Base-by-base conservation (phyloP, 92 coral and sea anemone genomes). In the Micromussa lordhowensis region DNA sequence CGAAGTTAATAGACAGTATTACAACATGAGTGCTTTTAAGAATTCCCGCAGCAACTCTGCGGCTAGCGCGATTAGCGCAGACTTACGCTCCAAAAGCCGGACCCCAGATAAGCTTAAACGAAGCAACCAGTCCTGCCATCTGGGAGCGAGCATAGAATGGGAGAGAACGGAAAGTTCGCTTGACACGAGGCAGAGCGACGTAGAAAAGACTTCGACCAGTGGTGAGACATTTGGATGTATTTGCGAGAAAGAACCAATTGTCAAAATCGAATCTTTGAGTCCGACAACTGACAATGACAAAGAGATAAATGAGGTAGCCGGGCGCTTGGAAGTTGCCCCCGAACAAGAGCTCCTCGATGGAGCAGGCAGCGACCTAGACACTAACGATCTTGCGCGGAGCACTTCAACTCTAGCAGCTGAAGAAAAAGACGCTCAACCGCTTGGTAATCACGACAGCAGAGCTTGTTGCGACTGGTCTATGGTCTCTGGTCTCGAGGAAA, bases 161-260 rank as follows among this genome's bases (percentile, higher is more conserved):
- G 94, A 91, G 40, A 80, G 89, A 58, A 87, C 94, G 4, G 94
- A 91, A 59, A 91, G 94, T 35, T 84, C 94, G 61, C 88, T 80
- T 24, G 94, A 89, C n/a, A 86, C 82, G n/a, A 78, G 83, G 29
- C 76, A 63, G 12, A 68, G 76, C 82, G 89, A 86, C 53, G 83
- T 49, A 13, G 89, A 86, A 68, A 86, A 66, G 59, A 86, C 89
- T 9, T 86, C 89, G 11, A 86, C 89, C 16, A 86, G 89, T 35
- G 89, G 89, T 18, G 89, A 86, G 77, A 53, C 77, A 26, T 64
- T 86, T 13, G 89, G 76, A 26, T 86, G 83, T 30, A 66, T 9
- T 68, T 86, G 89, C 77, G 89, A 86, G 35, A 86, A 40, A 13
- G 83, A 86, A 4, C 78, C 63, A 24, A 76, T 86, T 53, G 31